phyloP scores from a whole-genome alignment of 1,140 invertebrate genomes.

The Theocolax elegans region DNA sequence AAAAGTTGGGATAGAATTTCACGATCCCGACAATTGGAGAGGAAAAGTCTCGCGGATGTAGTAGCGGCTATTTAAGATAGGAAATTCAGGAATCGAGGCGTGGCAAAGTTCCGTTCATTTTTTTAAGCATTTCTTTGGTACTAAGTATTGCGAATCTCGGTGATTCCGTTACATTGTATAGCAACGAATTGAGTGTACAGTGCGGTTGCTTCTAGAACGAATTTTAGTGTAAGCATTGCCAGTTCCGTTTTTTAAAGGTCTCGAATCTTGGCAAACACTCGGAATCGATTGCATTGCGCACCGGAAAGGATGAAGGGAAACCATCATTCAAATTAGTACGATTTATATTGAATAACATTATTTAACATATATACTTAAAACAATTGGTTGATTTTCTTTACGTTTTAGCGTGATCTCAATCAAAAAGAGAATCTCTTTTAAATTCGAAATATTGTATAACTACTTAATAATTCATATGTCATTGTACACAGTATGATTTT shows the following conservation, averaged over 20 bases:
- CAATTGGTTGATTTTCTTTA: no score
- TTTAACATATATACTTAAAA: no score
- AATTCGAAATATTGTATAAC: no score
- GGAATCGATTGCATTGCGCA: neutral
- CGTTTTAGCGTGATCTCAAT: no score
- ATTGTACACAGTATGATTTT: no score
- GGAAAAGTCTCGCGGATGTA: neutral
- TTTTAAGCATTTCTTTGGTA: slow-evolving; percentile 3
- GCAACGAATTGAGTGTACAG: slow-evolving; percentile 16
- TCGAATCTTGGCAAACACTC: neutral
- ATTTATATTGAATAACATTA: no score
- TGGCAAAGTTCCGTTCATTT: neutral
- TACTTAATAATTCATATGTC: no score
- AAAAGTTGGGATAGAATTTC: slow-evolving; percentile 2
- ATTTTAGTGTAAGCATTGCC: neutral
- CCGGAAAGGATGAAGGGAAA: no score
- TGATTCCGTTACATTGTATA: slow-evolving; percentile 1
- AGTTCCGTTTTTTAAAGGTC: neutral
- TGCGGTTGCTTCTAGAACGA: neutral
- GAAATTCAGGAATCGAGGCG: neutral
- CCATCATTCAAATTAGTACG: neutral
- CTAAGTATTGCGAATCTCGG: slow-evolving; percentile 9
- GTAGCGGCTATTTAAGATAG: neutral
- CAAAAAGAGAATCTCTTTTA: no score
- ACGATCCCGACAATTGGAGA: neutral